Evolutionary conservation across 2,888 invertebrate genomes (phyloP), one percentile per base, ranked within the genome.

Genomic region (Drosophila kambysellisi): DNA sequence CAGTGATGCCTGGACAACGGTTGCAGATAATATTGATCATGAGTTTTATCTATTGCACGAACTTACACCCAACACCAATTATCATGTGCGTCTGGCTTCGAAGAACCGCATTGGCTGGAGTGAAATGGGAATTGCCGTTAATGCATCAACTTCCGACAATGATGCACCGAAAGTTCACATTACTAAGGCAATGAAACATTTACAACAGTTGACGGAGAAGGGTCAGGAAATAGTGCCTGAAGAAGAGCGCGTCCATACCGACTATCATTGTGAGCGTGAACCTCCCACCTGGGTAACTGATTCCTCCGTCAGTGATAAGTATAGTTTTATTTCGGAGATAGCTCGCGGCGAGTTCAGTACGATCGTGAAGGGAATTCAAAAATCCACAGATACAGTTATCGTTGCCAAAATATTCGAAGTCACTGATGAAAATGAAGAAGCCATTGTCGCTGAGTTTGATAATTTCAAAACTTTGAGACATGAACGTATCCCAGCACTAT

Each of bases 61-160:
- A 77, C 94, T 99, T n/a, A 94, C 95, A 61, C 95, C 97, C 0
- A 95, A 96, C 79, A 96, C 96, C 35, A 95, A 95, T 88, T 99
- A 99, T 93, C 96, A 97, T 83, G 98, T 99, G 94, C 95, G 99
- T 69, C 94, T 99, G 37, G 95, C 97, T 0, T 97, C 98, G 0
- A 95, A 96, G 79, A 99, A 99, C 94, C 95, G 96, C 61, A 97
- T 99, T 91, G 99, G 99, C 0, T 98, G 98, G 97, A 98, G 99
- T 93, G 97, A 97, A 63, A 96, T 96, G 91, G 98, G 98, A 54
- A 96, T 97, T 75, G 96, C 97, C 0, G 96, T 97, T 2, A 95
- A 95, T 71, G 94, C 96, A 1, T 95, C 95, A 87, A 98, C 98
- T 0, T 95, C 95, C 79, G 94, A 94, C 48, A 89, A 94, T 32